phyloP scores from a whole-genome alignment of 2,888 invertebrate genomes.

The Pyrrhia umbra region DNA sequence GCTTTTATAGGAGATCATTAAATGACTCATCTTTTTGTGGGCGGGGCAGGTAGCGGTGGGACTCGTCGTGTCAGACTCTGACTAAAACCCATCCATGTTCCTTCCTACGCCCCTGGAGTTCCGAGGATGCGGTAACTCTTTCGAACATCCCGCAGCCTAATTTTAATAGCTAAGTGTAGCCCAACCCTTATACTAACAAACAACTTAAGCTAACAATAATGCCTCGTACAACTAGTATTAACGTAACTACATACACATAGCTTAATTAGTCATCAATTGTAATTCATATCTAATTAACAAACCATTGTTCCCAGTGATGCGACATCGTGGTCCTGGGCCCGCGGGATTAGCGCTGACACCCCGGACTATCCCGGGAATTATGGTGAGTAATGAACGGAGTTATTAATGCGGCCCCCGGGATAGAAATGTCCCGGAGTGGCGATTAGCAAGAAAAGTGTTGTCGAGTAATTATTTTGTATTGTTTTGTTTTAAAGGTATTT shows the following conservation, averaged over 20 bases:
- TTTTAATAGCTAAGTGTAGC: neutral
- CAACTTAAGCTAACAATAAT: neutral
- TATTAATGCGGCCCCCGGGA: conserved; percentile 62
- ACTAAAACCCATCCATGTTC: no score
- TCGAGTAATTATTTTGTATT: conserved; percentile 35
- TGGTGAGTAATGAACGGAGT: conserved; percentile 71
- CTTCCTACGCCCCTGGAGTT: no score
- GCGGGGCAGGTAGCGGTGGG: no score
- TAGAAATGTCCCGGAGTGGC: conserved; percentile 52
- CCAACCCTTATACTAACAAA: neutral
- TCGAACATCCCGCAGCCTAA: neutral
- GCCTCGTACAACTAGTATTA: conserved; percentile 20
- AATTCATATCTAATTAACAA: conserved; percentile 61
- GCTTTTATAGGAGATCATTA: no score
- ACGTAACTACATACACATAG: conserved; percentile 21
- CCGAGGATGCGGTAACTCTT: no score
- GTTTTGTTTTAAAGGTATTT: conserved; percentile 9
- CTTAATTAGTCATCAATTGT: conserved; percentile 59
- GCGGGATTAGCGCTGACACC: conserved; percentile 68
- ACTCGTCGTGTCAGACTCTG: no score
- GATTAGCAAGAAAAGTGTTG: conserved; percentile 58
- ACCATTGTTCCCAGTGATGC: conserved; percentile 67
- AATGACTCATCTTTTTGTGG: no score
- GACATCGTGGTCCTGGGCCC: conserved; percentile 60
- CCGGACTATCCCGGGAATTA: conserved; percentile 68